Conservation (phyloP, 2,888 invertebrate genomes). For the Lasius platythorax region DNA sequence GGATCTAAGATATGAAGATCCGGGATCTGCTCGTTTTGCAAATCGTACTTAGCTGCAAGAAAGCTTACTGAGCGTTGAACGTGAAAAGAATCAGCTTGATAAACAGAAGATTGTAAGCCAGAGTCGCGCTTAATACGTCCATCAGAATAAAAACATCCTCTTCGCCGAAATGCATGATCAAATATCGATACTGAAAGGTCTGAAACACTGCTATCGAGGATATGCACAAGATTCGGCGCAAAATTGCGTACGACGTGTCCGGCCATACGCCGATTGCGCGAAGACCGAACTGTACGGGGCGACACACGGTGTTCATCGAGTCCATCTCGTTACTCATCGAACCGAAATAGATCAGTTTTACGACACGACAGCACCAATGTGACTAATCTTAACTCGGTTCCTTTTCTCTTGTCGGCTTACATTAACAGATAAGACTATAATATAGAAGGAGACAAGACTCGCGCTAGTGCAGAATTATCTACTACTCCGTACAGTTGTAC, state of each 20-base stretch:
- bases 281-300: slow-evolving; percentile 50
- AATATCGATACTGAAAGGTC: slow-evolving; percentile 55
- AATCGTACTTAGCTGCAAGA: not conserved
- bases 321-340: slow-evolving; percentile 3
- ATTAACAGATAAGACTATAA: not conserved
- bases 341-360: not conserved
- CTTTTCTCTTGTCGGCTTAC: not conserved
- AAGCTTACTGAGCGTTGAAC: slow-evolving; percentile 55
- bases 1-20: not conserved
- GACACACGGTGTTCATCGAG: slow-evolving; percentile 30
- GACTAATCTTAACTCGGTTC: not conserved
- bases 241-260: slow-evolving; percentile 18
- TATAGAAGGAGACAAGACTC: too few species aligned
- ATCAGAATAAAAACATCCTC: slow-evolving; percentile 19
- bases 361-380: not conserved
- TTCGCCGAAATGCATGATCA: slow-evolving; percentile 41
- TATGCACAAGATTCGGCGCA: slow-evolving; percentile 47
- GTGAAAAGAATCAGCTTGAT: slow-evolving; percentile 55
- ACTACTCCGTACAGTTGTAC: not conserved
- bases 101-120: slow-evolving; percentile 49
- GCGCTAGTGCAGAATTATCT: not conserved
- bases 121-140: slow-evolving; percentile 53
- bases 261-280: slow-evolving; percentile 60
- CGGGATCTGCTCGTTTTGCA: not conserved
- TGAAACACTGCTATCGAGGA: slow-evolving; percentile 26